These are phyloP conservation scores for Aspiorhynchus laticeps DNA, from an alignment of 2,113 vertebrate genomes.

Conservation along the genomic window DNA sequence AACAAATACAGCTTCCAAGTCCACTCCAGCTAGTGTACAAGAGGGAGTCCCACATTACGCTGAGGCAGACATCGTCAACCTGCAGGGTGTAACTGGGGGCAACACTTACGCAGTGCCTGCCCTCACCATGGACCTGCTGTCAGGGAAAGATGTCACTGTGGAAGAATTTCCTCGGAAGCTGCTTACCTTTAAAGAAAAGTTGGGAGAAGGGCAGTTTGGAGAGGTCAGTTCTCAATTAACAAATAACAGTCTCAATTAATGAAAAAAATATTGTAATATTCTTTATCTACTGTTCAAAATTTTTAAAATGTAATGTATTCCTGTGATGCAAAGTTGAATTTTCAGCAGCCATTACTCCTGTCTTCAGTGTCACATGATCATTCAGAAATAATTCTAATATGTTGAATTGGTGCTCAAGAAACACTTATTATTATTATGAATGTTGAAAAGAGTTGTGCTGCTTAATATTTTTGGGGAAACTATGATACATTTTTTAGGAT, in stretches of 20 bases:
- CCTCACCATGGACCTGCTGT: conserved; percentile 93
- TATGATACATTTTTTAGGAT: background rate
- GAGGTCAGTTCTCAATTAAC: conserved; percentile 79
- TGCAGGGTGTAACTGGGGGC: conserved; percentile 93
- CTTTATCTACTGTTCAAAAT: background rate
- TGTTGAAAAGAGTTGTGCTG: too few relatives aligned
- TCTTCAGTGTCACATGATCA: background rate
- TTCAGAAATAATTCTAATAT: background rate
- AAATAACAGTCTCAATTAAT: background rate
- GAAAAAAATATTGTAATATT: background rate
- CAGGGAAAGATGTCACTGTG: conserved; percentile 89
- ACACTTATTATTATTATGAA: background rate
- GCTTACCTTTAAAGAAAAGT: conserved; percentile 93
- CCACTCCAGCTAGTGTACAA: conserved; percentile 69
- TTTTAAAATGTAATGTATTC: background rate
- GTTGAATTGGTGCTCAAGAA: background rate
- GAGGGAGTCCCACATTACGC: conserved; percentile 96
- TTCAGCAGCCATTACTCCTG: background rate
- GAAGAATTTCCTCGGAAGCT: conserved; percentile 94
- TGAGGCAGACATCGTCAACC: conserved; percentile 94
- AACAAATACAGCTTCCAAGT: conserved; percentile 77
- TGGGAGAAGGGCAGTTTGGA: conserved; percentile 97
- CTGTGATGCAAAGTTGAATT: background rate
- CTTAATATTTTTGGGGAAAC: background rate
- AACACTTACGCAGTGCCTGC: conserved; percentile 97